Percentiles rank a stretch among this genome's conserved stretches.
These are phyloP conservation scores for Hydrolagus affinis DNA, from an alignment of 2,113 vertebrate species.

Conservation along the genomic window DNA sequence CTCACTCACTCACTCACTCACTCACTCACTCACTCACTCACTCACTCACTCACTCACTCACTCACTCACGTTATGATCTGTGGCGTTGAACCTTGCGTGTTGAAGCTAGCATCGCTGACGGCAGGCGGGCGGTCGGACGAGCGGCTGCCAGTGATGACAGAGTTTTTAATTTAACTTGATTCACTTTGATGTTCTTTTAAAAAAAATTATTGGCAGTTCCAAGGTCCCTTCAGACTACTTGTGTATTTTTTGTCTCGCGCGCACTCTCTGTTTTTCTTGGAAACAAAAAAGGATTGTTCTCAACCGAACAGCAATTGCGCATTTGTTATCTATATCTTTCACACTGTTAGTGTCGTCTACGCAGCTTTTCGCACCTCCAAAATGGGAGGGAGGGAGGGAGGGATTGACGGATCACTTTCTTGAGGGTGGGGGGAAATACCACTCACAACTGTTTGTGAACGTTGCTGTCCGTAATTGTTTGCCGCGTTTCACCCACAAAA, in stretches of 20 bases:
- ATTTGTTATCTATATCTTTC: neutral
- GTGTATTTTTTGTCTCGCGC: too few species aligned
- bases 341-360: neutral
- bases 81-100: constrained; percentile 58
- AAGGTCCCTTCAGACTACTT: constrained; percentile 46
- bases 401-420: neutral
- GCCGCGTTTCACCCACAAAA: neutral
- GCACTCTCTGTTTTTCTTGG: too few species aligned
- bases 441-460: neutral
- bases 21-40: too few species aligned
- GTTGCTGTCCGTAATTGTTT: neutral
- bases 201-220: constrained; percentile 72
- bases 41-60: too few species aligned
- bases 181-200: constrained; percentile 67
- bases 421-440: constrained; percentile 33
- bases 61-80: too few species aligned
- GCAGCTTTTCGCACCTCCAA: constrained; percentile 3
- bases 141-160: constrained; percentile 64
- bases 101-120: constrained; percentile 74
- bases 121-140: constrained; percentile 64
- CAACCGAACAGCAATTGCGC: neutral
- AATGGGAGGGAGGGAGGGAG: neutral
- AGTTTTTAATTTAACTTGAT: constrained; percentile 71
- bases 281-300: neutral
- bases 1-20: too few species aligned